Conservation (phyloP, 2,113 vertebrate genomes). For the Colistium nudipinnis region DNA sequence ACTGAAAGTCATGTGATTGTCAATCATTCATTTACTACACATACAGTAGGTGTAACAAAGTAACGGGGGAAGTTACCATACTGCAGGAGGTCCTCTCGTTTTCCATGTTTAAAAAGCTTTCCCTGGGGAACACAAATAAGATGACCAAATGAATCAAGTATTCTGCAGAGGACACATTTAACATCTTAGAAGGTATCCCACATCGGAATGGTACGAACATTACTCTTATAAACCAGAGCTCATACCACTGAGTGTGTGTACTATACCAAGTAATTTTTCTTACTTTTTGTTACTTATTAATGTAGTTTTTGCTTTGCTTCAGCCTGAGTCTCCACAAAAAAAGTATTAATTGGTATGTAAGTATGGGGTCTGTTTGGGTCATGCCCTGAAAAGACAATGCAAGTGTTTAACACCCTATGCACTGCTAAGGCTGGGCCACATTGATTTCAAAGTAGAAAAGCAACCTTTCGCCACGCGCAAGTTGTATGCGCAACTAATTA, state of each 20-base stretch:
- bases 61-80: constrained; percentile 83
- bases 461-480: constrained; percentile 40
- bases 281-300: too few species aligned
- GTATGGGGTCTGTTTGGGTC: too few species aligned
- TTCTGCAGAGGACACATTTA: neutral
- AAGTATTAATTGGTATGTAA: constrained; percentile 36
- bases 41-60: neutral
- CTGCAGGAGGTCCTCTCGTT: constrained; percentile 92
- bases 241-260: neutral
- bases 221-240: neutral
- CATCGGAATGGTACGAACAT: neutral
- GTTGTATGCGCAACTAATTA: constrained; percentile 37
- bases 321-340: neutral
- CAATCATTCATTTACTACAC: neutral
- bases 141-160: neutral
- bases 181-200: neutral
- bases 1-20: neutral
- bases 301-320: neutral
- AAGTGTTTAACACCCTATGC: constrained; percentile 66
- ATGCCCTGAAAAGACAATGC: constrained; percentile 53
- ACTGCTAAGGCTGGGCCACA: constrained; percentile 26
- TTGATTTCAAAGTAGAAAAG: constrained; percentile 7
- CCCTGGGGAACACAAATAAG: constrained; percentile 79
- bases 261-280: neutral
- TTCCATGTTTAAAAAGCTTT: constrained; percentile 96